phyloP scores from a whole-genome alignment of 2,888 invertebrate species.

The Melieria crassipennis region DNA sequence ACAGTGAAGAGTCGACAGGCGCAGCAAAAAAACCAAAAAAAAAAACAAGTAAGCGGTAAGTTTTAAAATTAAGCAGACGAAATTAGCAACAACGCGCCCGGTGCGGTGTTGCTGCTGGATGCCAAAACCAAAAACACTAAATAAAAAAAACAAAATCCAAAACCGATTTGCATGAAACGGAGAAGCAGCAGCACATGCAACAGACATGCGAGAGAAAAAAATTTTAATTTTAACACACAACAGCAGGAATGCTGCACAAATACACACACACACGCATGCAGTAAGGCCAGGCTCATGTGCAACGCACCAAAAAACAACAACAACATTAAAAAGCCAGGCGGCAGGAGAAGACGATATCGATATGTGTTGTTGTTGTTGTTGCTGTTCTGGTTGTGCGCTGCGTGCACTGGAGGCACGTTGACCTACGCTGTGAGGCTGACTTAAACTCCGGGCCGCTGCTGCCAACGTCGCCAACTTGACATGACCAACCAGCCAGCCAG shows the following conservation, averaged over 20 bases:
- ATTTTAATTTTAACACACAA: neutral
- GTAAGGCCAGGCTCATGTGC: no score
- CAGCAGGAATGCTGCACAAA: neutral
- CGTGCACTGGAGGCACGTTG: conserved; percentile 47
- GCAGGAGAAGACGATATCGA: conserved; percentile 34
- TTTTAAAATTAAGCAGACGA: neutral
- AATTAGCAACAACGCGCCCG: neutral
- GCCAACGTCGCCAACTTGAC: conserved; percentile 18
- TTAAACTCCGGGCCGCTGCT: neutral
- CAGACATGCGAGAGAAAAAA: conserved; percentile 29
- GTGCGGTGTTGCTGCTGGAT: no score
- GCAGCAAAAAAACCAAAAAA: neutral
- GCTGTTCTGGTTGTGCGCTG: conserved; percentile 9
- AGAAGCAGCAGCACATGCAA: neutral
- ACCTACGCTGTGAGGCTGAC: conserved; percentile 54
- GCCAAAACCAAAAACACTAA: no score
- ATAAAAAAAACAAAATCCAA: no score
- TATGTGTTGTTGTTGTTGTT: neutral
- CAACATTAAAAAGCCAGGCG: conserved; percentile 18
- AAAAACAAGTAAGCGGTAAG: neutral
- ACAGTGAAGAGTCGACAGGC: conserved; percentile 10
- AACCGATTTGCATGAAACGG: no score
- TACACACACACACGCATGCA: no score
- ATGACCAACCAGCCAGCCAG: conserved; percentile 14
- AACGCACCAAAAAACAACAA: conserved; percentile 13